phyloP scores from a whole-genome alignment of 2,888 invertebrate genomes.

The Ormyrus nitidulus region DNA sequence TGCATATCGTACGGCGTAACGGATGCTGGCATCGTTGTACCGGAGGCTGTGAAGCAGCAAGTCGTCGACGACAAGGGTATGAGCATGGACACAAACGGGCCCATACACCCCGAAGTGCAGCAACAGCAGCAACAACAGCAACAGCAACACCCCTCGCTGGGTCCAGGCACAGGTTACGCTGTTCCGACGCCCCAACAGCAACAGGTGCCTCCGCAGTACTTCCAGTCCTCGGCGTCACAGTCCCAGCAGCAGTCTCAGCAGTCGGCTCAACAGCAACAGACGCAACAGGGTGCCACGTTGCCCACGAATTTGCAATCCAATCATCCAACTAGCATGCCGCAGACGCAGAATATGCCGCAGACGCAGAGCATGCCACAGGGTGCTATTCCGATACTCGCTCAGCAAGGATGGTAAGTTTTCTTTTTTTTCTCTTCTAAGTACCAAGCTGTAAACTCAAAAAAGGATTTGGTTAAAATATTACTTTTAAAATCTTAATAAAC shows the following conservation, averaged over 20 bases:
- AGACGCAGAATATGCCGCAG: slow-evolving; percentile 78
- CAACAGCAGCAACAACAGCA: slow-evolving; percentile 69
- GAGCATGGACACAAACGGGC: slow-evolving; percentile 69
- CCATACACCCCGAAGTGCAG: slow-evolving; percentile 66
- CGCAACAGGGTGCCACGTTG: slow-evolving; percentile 80
- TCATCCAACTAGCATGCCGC: slow-evolving; percentile 77
- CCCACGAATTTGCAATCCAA: slow-evolving; percentile 79
- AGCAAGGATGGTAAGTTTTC: slow-evolving; percentile 50
- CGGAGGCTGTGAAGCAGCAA: slow-evolving; percentile 65
- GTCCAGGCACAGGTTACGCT: slow-evolving; percentile 1
- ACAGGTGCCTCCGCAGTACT: slow-evolving; percentile 64
- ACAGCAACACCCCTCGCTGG: no score
- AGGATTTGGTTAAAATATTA: no score
- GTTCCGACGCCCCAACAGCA: slow-evolving; percentile 65
- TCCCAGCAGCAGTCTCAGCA: slow-evolving; percentile 58
- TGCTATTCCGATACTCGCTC: slow-evolving; percentile 79
- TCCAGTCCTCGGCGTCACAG: slow-evolving; percentile 60
- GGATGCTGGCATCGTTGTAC: slow-evolving; percentile 70
- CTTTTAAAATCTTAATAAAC: background rate
- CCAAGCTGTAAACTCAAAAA: no score
- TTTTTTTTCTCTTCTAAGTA: no score
- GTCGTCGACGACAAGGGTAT: slow-evolving; percentile 65
- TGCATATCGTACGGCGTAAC: slow-evolving; percentile 74
- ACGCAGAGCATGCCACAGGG: slow-evolving; percentile 79
- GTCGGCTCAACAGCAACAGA: slow-evolving; percentile 67